phyloP scores from a whole-genome alignment of 2,888 invertebrate species.

The Sericinus montela region DNA sequence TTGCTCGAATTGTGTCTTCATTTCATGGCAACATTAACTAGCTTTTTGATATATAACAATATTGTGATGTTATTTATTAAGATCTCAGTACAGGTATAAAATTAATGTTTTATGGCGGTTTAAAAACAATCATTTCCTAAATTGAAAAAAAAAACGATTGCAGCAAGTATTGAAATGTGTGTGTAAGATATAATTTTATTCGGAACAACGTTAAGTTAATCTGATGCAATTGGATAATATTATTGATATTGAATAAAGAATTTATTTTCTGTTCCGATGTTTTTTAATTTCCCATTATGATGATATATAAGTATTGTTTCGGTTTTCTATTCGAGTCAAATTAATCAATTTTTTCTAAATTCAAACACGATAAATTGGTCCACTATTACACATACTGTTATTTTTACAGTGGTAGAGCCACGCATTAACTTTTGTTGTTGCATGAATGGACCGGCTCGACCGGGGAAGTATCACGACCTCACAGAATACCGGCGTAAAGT shows the following conservation, averaged over 20 bases:
- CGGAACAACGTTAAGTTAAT: constrained; percentile 55
- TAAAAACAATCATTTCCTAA: constrained; percentile 30
- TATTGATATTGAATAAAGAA: constrained; percentile 73
- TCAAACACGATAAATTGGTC: too few relatives aligned
- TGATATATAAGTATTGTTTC: too few relatives aligned
- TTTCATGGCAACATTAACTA: constrained; percentile 47
- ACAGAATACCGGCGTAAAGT: too few relatives aligned
- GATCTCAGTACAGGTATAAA: constrained; percentile 66
- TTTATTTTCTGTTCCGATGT: constrained; percentile 73
- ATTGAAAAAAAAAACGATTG: constrained; percentile 29
- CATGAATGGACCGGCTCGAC: too few relatives aligned
- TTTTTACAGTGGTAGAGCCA: too few relatives aligned
- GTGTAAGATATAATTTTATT: constrained; percentile 32
- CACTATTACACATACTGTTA: too few relatives aligned
- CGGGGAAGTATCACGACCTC: too few relatives aligned
- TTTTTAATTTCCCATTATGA: constrained; percentile 46
- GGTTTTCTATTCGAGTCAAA: too few relatives aligned
- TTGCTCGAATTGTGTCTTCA: constrained; percentile 20
- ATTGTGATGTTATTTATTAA: constrained; percentile 68
- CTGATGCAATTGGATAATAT: constrained; percentile 75
- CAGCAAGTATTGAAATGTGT: constrained; percentile 31
- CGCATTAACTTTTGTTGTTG: too few relatives aligned
- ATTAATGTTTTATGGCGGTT: constrained; percentile 37
- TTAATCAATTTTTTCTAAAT: too few relatives aligned
- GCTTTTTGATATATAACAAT: constrained; percentile 48